Evolutionary conservation across 2,113 vertebrate species (phyloP).

Genomic region (Crotophaga sulcirostris): DNA sequence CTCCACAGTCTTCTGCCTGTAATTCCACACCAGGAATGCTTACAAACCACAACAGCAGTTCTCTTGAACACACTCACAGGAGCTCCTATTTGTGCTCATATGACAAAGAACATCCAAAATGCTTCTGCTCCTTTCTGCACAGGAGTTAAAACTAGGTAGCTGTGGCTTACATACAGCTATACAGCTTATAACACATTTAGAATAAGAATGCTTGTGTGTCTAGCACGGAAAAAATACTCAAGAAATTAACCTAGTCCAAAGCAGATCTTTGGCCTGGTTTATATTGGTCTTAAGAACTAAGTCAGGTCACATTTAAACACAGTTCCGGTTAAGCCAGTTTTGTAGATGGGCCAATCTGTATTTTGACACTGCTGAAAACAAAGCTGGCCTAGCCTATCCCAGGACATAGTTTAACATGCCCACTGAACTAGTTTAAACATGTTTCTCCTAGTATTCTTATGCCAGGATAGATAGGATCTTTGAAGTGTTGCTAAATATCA

Average conservation of each 20-base stretch:
- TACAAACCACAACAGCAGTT: not conserved
- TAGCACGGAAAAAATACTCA: not conserved
- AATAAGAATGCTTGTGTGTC: not conserved
- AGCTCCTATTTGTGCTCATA: not conserved
- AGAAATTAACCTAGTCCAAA: not conserved
- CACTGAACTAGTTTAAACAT: constrained; percentile 51
- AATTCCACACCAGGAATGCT: not conserved
- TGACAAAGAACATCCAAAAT: not conserved
- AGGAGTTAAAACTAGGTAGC: not conserved
- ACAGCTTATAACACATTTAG: not conserved
- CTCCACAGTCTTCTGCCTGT: not conserved
- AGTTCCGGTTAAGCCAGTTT: constrained; percentile 55
- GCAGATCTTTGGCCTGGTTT: not conserved
- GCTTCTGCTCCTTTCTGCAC: not conserved
- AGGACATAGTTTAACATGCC: constrained; percentile 48
- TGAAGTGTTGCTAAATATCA: constrained; percentile 37
- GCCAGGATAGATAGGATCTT: constrained; percentile 20
- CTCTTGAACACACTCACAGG: not conserved
- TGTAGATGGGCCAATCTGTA: constrained; percentile 35
- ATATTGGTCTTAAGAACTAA: constrained; percentile 31
- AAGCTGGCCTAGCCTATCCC: constrained; percentile 35
- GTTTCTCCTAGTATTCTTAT: constrained; percentile 7
- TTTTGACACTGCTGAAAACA: constrained; percentile 59
- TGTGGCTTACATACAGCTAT: not conserved
- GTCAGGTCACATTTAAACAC: constrained; percentile 34